Evolutionary conservation across 2,113 vertebrate genomes (phyloP).

Genomic region (Chinchilla lanigera): DNA sequence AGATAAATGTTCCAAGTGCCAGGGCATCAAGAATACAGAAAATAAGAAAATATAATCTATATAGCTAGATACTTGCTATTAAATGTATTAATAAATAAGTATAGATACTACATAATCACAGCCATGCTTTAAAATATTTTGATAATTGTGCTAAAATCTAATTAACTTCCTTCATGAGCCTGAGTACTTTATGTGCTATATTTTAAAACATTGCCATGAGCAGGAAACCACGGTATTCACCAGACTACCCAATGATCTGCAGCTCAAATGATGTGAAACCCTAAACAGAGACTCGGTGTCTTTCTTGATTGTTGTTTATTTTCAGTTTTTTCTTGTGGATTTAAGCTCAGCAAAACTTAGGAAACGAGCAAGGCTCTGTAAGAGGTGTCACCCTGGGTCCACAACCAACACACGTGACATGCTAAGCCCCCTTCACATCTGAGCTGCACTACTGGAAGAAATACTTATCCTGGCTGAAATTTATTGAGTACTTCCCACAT

Average conservation of each 20-base stretch:
- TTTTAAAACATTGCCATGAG: neutral
- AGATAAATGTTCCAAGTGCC: neutral
- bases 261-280: neutral
- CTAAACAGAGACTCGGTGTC: neutral
- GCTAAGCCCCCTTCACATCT: neutral
- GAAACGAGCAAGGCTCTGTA: neutral
- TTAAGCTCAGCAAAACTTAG: neutral
- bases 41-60: neutral
- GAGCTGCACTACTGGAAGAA: neutral
- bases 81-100: neutral
- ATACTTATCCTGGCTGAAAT: neutral
- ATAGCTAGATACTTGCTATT: neutral
- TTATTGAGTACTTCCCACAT: neutral
- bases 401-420: neutral
- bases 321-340: neutral
- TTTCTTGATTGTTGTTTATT: neutral
- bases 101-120: neutral
- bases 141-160: neutral
- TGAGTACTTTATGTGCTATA: neutral
- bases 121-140: neutral
- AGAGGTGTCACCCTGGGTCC: neutral
- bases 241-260: neutral
- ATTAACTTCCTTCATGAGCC: neutral
- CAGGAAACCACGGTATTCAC: neutral
- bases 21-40: neutral